Base-by-base conservation (phyloP, 2,888 invertebrate genomes). In the Phania funesta region DNA sequence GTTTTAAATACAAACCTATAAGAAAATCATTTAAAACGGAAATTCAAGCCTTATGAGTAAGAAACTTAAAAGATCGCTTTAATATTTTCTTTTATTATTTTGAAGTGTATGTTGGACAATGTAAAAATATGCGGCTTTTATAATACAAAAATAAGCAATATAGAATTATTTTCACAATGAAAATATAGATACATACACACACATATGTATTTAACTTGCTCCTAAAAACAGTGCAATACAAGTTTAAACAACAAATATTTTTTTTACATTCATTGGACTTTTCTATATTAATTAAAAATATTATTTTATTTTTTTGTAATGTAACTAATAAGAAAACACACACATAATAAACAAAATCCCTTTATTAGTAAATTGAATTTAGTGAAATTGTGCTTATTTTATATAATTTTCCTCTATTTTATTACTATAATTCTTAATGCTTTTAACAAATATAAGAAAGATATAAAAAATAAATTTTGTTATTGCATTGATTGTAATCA, bases 141-240 rank as follows among this genome's bases (percentile, higher is more conserved):
- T 32, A 70, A 35, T 46, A 41, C n/a, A 26, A 44, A 32, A 60
- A 60, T 32, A 60, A 54, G 11, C 9, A 11, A 24, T 54, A 50
- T 26, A 48, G 11, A 48, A 60, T 18, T 29, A 60, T 67, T 52
- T 73, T 73, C 60, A 54, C n/a, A 18, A 73, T 46, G 48, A 38
- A 80, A 67, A 67, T 48, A 32, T 54, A 29, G 8, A n/a, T 20
- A 52, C 11, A 41, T 16, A 60, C n/a, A n/a, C n/a, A n/a, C n/a
- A n/a, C n/a, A n/a, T n/a, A n/a, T n/a, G n/a, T 50, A 56, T 50
- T 67, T 54, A 26, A 67, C 52, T 64, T 82, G 58, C 70, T 80
- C 78, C 83, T 83, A 80, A 70, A 75, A 56, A 70, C 67, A 85
- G 85, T 85, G 85, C 85, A 85, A 85, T 85, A 84, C 52, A 54